phyloP scores from a whole-genome alignment of 2,888 invertebrate genomes.

The Amorpha juglandis region DNA sequence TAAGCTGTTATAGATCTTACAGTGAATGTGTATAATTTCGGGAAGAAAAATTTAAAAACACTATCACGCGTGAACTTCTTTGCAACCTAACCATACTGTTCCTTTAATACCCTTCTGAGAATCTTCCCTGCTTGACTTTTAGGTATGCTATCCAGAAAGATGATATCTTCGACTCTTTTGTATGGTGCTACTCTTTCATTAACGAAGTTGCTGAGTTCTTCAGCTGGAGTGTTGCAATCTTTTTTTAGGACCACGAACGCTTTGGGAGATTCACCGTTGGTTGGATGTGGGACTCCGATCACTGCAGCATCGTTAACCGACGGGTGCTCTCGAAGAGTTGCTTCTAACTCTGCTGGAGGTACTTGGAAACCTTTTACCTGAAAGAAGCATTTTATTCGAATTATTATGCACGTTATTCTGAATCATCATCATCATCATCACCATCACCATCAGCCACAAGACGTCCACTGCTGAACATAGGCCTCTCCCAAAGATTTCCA shows the following conservation, averaged over 20 bases:
- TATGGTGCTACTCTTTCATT: slow-evolving; percentile 89
- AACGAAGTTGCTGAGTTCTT: slow-evolving; percentile 86
- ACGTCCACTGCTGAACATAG: too few relatives aligned
- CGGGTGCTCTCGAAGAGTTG: slow-evolving; percentile 88
- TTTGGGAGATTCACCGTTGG: slow-evolving; percentile 90
- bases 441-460: too few relatives aligned
- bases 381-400: slow-evolving; percentile 9
- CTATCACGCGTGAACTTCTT: background rate
- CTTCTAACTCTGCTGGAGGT: slow-evolving; percentile 95
- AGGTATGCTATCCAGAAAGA: slow-evolving; percentile 88
- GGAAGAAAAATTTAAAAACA: too few relatives aligned
- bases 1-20: too few relatives aligned
- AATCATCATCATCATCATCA: too few relatives aligned
- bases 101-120: slow-evolving; percentile 86
- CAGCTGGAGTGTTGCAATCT: slow-evolving; percentile 55
- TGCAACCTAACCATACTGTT: slow-evolving; percentile 45
- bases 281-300: slow-evolving; percentile 88
- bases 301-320: slow-evolving; percentile 93
- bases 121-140: slow-evolving; percentile 92
- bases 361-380: slow-evolving; percentile 90
- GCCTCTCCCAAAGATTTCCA: too few relatives aligned
- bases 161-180: slow-evolving; percentile 89
- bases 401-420: too few relatives aligned
- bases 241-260: slow-evolving; percentile 87
- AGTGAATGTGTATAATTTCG: too few relatives aligned